A percentile compares a stretch with the other conserved stretches of the same genome.
These are phyloP conservation scores for Saccostrea glomerata DNA, from an alignment of 1,140 invertebrate species.

Conservation along the genomic window DNA sequence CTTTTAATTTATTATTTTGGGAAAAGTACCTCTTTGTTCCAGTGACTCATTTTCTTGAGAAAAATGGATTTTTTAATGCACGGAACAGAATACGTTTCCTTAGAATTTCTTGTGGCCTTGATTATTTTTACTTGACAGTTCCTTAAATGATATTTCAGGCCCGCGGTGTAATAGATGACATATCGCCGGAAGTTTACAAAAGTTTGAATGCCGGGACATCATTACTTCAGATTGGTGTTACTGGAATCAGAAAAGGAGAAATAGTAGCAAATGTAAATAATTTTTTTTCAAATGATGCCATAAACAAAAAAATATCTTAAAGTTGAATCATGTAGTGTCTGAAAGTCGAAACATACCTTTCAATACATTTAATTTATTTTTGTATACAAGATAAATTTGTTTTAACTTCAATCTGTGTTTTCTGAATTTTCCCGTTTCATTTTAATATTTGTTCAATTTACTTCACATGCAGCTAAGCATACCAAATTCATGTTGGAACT, in stretches of 20 bases:
- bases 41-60: slow-evolving; percentile 4
- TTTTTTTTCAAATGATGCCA: background rate
- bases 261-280: slow-evolving; percentile 51
- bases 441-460: background rate
- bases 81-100: background rate
- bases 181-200: slow-evolving; percentile 48
- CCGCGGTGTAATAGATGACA: slow-evolving; percentile 46
- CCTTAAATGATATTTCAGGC: slow-evolving; percentile 38
- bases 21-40: too few relatives aligned
- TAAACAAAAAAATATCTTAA: background rate
- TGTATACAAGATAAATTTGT: too few relatives aligned
- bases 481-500: slow-evolving; percentile 23
- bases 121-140: background rate
- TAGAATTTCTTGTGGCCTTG: background rate
- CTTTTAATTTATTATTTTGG: slow-evolving; percentile 35
- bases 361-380: too few relatives aligned
- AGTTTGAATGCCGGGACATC: slow-evolving; percentile 46
- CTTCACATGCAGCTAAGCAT: slow-evolving; percentile 8
- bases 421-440: background rate
- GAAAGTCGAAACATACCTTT: too few relatives aligned
- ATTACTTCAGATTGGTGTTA: slow-evolving; percentile 51
- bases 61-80: background rate
- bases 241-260: slow-evolving; percentile 44
- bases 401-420: too few relatives aligned
- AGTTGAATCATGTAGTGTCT: too few relatives aligned